Evolutionary conservation across 2,797 vertebrate genomes (phyloP).

Genomic region (Dicrostonyx torquatus): DNA sequence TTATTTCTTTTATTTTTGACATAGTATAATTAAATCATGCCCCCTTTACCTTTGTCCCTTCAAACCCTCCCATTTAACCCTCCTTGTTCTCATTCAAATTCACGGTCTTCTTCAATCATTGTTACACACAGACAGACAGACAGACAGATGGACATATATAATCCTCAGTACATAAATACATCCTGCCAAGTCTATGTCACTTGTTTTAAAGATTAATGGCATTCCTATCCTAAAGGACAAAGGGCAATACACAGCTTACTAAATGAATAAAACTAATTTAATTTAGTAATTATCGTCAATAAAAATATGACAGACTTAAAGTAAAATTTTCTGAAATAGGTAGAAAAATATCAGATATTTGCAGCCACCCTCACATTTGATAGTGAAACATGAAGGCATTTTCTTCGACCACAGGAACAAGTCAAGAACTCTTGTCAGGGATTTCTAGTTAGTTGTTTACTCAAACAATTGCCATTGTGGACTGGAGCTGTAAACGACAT

Average conservation of each 20-base stretch:
- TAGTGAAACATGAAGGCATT: neutral
- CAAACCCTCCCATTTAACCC: no score
- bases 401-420: neutral
- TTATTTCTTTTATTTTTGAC: neutral
- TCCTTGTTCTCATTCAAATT: neutral
- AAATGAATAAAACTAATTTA: slow-evolving; percentile 16
- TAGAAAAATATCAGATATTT: neutral
- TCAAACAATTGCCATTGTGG: neutral
- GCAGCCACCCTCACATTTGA: neutral
- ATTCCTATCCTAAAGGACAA: neutral
- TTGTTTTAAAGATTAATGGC: neutral
- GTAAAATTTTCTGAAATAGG: neutral
- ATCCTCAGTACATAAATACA: neutral
- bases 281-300: neutral
- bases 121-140: no score
- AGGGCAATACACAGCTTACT: neutral
- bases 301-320: slow-evolving; percentile 9
- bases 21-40: neutral
- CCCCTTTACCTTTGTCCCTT: neutral
- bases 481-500: neutral
- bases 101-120: neutral
- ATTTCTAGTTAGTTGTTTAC: neutral
- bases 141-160: neutral
- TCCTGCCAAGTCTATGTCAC: neutral
- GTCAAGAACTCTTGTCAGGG: neutral